Evolutionary conservation across 2,888 invertebrate species (phyloP).

Genomic region (Phalera bucephala): DNA sequence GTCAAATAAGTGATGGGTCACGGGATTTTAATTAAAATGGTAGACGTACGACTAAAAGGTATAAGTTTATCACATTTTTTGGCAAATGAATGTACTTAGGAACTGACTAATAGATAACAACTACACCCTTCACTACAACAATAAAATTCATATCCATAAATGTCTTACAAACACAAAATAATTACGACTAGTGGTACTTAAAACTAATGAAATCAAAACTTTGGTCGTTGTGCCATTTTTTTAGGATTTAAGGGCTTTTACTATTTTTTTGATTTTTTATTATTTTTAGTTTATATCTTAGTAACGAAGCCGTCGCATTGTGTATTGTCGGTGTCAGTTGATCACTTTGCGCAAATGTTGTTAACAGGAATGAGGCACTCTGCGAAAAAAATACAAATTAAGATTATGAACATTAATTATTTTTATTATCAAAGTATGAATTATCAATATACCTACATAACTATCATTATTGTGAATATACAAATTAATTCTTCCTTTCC

Average conservation of each 20-base stretch:
- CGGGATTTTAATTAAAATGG: slow-evolving; percentile 3
- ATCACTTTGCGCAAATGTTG: slow-evolving; percentile 40
- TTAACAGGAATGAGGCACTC: slow-evolving; percentile 34
- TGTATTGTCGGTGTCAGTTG: slow-evolving; percentile 79
- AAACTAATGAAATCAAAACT: slow-evolving; percentile 64
- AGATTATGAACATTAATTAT: too few species aligned
- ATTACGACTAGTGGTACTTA: slow-evolving; percentile 67
- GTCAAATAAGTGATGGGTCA: slow-evolving; percentile 9
- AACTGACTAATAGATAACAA: slow-evolving; percentile 37
- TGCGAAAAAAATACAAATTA: slow-evolving; percentile 51
- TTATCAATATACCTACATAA: too few species aligned
- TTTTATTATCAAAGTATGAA: too few species aligned
- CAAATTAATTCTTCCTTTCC: too few species aligned
- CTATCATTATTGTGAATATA: too few species aligned
- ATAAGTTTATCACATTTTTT: slow-evolving; percentile 37
- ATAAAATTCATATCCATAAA: slow-evolving; percentile 23
- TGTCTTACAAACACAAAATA: slow-evolving; percentile 29
- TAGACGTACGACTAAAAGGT: not conserved
- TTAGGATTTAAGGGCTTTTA: slow-evolving; percentile 73
- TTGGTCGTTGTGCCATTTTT: slow-evolving; percentile 84
- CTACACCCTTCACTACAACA: slow-evolving; percentile 16
- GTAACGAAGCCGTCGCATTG: slow-evolving; percentile 51
- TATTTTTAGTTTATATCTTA: slow-evolving; percentile 31
- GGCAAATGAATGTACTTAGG: slow-evolving; percentile 36
- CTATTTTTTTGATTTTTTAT: slow-evolving; percentile 39